phyloP scores from a whole-genome alignment of 2,113 vertebrate genomes.

The Chinchilla lanigera region DNA sequence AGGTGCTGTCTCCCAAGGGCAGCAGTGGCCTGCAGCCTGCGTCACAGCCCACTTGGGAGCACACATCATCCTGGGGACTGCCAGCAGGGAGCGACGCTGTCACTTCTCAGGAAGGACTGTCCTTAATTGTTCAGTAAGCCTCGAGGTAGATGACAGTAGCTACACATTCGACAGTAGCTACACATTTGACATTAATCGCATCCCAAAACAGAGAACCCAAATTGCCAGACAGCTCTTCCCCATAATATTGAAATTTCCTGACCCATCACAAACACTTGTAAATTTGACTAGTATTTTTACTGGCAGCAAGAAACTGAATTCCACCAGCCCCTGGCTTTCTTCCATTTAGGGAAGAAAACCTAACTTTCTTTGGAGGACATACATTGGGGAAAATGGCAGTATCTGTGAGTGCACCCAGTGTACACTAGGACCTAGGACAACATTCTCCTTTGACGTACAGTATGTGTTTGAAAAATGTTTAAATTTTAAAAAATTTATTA shows the following conservation, averaged over 20 bases:
- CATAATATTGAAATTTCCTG: neutral
- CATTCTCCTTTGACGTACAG: neutral
- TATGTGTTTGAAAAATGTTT: neutral
- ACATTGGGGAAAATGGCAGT: rapidly evolving
- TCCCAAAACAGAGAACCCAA: neutral
- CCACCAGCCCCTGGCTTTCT: neutral
- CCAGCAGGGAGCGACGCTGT: rapidly evolving
- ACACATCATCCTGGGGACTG: rapidly evolving
- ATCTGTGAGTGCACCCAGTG: neutral
- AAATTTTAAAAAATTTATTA: neutral
- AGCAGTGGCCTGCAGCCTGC: neutral
- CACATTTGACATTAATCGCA: neutral
- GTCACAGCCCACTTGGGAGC: neutral
- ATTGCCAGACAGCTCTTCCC: neutral
- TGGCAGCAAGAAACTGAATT: neutral
- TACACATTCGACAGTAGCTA: neutral
- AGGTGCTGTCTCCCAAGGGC: neutral
- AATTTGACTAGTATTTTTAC: neutral
- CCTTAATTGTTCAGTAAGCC: neutral
- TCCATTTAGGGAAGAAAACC: neutral
- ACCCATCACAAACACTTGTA: neutral
- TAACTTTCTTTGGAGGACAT: neutral
- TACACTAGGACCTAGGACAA: neutral
- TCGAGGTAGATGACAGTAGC: neutral
- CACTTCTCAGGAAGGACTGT: neutral